A percentile compares a stretch with the other conserved stretches of the same genome.
phyloP scores from a whole-genome alignment of 2,797 vertebrate genomes.

The Chaetodon trifasciatus region DNA sequence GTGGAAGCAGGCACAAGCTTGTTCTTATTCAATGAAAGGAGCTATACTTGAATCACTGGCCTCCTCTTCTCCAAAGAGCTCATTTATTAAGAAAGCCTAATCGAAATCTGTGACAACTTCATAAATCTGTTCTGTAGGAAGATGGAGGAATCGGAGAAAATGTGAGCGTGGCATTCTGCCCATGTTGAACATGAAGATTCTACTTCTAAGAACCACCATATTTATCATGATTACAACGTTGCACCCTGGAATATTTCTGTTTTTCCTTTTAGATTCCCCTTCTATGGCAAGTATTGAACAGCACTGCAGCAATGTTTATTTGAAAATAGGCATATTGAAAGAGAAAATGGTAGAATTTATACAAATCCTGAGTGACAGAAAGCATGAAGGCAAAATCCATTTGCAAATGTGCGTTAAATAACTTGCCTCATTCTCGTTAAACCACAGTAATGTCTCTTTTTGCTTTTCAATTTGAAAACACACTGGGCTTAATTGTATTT shows the following conservation, averaged over 20 bases:
- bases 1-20: not conserved
- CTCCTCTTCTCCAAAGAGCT: not conserved
- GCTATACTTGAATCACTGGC: not conserved
- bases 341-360: conserved; percentile 67
- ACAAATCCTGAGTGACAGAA: conserved; percentile 85
- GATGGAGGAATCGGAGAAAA: not conserved
- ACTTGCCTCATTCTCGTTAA: conserved; percentile 77
- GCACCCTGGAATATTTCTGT: conserved; percentile 2
- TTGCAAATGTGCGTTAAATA: conserved; percentile 77
- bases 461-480: conserved; percentile 75
- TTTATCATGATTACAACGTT: conserved; percentile 24
- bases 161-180: not conserved
- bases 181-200: conserved; percentile 3
- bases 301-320: conserved; percentile 56
- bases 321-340: conserved; percentile 58
- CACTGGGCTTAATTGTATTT: conserved; percentile 81
- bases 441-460: conserved; percentile 72
- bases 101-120: conserved; percentile 12
- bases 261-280: conserved; percentile 26
- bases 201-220: conserved; percentile 1
- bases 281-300: conserved; percentile 12
- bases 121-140: not conserved
- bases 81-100: conserved; percentile 7
- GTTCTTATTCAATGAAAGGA: not conserved
- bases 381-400: conserved; percentile 77